Percentiles rank a stretch among this genome's conserved stretches.
phyloP scores from a whole-genome alignment of 2,888 invertebrate genomes.

The Prostheceraeus crozeri region DNA sequence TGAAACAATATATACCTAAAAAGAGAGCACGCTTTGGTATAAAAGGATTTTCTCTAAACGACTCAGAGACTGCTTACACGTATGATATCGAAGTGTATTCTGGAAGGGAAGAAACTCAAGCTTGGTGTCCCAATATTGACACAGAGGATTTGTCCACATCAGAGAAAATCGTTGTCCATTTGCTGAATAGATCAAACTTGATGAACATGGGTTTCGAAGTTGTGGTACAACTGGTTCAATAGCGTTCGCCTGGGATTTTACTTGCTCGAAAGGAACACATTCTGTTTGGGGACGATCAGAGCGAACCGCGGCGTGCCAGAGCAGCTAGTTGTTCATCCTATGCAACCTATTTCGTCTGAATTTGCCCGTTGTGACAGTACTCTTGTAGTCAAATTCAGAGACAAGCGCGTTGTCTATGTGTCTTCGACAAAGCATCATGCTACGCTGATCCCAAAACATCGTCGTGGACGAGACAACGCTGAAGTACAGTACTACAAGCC shows the following conservation, averaged over 20 bases:
- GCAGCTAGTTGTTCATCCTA: conserved; percentile 17
- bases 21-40: conserved; percentile 21
- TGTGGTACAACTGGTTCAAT: conserved; percentile 19
- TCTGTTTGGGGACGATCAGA: conserved; percentile 4
- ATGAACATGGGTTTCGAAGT: conserved; percentile 15
- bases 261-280: conserved; percentile 20
- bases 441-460: conserved; percentile 4
- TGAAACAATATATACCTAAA: conserved; percentile 26
- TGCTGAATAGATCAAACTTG: background rate
- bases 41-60: conserved; percentile 23
- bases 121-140: conserved; percentile 25
- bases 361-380: conserved; percentile 7
- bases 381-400: conserved; percentile 12
- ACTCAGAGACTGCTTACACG: conserved; percentile 9
- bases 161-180: conserved; percentile 11
- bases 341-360: conserved; percentile 21
- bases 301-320: background rate
- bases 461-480: conserved; percentile 16
- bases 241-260: background rate
- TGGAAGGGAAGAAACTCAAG: background rate
- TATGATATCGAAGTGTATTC: conserved; percentile 21
- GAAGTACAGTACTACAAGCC: conserved; percentile 17
- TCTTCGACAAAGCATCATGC: conserved; percentile 24
- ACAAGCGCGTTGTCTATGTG: conserved; percentile 22
- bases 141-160: conserved; percentile 19